Conservation (phyloP, 2,113 vertebrate species). For the Miniopterus natalensis region DNA sequence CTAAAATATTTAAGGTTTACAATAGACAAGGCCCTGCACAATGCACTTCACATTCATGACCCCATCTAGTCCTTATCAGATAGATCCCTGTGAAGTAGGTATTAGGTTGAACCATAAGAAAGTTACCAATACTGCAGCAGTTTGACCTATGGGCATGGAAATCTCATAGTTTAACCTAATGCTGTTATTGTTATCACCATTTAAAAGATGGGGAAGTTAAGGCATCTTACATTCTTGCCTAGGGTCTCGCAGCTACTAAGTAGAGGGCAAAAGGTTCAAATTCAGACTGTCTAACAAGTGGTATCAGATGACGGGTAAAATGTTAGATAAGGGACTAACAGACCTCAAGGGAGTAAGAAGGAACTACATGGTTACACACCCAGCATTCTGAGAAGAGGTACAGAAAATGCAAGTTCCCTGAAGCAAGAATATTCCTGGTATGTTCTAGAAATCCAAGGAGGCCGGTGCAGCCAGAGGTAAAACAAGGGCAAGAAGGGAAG, state of each 20-base stretch:
- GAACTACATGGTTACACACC: not conserved
- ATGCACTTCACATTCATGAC: not conserved
- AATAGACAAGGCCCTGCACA: not conserved
- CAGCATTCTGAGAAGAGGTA: not conserved
- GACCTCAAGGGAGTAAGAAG: not conserved
- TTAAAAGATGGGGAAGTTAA: not conserved
- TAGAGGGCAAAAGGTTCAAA: not conserved
- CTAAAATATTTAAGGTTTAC: not conserved
- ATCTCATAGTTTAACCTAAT: not conserved
- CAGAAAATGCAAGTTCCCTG: not conserved
- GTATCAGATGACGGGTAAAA: not conserved
- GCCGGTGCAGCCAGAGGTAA: fast-evolving
- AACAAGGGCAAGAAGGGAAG: not conserved
- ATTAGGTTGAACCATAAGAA: not conserved
- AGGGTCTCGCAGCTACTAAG: not conserved
- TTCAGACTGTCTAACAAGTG: not conserved
- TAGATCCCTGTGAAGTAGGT: not conserved
- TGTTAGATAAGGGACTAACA: conserved; percentile 1
- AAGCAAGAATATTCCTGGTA: not conserved
- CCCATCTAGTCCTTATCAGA: not conserved
- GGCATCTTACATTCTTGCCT: not conserved
- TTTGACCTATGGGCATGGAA: not conserved
- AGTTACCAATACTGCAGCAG: not conserved
- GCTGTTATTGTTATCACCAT: not conserved
- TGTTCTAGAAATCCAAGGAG: not conserved